Evolutionary conservation across 2,113 vertebrate species (phyloP), one percentile per base, ranked within the genome.

Genomic region (Cryptoleucopteryx plumbea): DNA sequence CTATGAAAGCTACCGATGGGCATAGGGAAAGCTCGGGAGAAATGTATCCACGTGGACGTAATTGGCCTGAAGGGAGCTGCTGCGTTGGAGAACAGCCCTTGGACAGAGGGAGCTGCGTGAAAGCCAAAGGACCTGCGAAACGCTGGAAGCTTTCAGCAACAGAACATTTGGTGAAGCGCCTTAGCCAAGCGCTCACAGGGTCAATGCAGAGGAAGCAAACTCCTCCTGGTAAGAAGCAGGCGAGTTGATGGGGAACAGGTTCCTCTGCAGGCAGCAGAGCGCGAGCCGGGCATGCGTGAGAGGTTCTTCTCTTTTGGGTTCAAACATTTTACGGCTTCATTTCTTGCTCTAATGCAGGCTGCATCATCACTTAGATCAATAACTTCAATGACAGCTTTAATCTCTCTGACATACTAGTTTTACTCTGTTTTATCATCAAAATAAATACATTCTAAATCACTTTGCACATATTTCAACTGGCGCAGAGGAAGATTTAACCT

Each of bases 231-330:
- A 16, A 67, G 86, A 45, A 59, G 55, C 62, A 40, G 71, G 31
- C 1, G 11, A 48, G 55, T 56, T 70, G 70, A 32, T 29, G 26
- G 73, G 32, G 25, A 43, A 6, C 0, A 2, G 36, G 7, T 42
- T 93, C 38, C 55, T 65, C 83, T 45, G 42, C 29, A 18, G 42
- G 34, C 23, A 2, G 25, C 65, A 20, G 40, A 34, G 73, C 6
- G 0, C 7, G 4, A 53, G n/a, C 58, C 0, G 0, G 40, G 36
- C 20, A 3, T 2, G 5, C 4, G 2, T 11, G 50, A 77, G 20
- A 71, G n/a, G 21, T 38, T 53, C 48, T 79, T 34, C 77, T 56
- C 47, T 19, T 70, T 7, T 9, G 77, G 11, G 6, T 82, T 82
- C 61, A 38, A 11, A 22, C 26, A 13, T 62, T 43, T 73, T 22